Evolutionary conservation across 2,113 vertebrate genomes (phyloP).

Genomic region (Crotalus viridis): DNA sequence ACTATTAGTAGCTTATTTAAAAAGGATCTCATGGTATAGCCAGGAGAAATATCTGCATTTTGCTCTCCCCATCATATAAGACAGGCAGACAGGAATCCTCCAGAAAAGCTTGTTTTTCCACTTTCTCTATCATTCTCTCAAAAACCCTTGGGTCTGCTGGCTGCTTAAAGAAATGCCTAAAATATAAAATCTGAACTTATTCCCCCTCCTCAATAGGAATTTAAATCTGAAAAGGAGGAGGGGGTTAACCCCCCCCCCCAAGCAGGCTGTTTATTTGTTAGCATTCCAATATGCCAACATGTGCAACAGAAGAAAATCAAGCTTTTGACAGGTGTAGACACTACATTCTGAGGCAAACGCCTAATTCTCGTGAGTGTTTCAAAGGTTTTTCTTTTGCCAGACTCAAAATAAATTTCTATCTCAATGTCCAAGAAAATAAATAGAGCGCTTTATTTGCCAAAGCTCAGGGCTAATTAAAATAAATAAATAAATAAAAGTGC

Average conservation of each 20-base stretch:
- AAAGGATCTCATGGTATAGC: not conserved
- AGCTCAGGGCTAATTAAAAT: constrained; percentile 11
- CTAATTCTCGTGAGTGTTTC: constrained; percentile 29
- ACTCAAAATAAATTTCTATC: constrained; percentile 53
- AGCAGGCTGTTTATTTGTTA: constrained; percentile 59
- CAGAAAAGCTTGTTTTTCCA: not conserved
- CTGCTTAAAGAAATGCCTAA: constrained; percentile 33
- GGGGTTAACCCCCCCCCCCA: constrained; percentile 23
- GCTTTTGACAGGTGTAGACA: constrained; percentile 60
- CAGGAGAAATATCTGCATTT: not conserved
- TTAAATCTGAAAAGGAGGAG: constrained; percentile 32
- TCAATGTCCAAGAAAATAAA: constrained; percentile 57
- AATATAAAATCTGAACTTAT: constrained; percentile 46
- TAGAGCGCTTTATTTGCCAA: constrained; percentile 44
- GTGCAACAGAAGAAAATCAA: constrained; percentile 46
- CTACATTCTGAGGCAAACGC: constrained; percentile 53
- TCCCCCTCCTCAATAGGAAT: constrained; percentile 33
- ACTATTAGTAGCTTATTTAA: not conserved
- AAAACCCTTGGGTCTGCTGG: not conserved
- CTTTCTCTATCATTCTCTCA: not conserved
- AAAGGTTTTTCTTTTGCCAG: constrained; percentile 53
- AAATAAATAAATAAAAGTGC: constrained; percentile 5
- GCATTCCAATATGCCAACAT: constrained; percentile 57
- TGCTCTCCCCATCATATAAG: not conserved
- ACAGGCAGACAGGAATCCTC: not conserved